These are phyloP conservation scores for Dynastes grantii DNA, from an alignment of 2,888 invertebrate species.

Conservation along the genomic window DNA sequence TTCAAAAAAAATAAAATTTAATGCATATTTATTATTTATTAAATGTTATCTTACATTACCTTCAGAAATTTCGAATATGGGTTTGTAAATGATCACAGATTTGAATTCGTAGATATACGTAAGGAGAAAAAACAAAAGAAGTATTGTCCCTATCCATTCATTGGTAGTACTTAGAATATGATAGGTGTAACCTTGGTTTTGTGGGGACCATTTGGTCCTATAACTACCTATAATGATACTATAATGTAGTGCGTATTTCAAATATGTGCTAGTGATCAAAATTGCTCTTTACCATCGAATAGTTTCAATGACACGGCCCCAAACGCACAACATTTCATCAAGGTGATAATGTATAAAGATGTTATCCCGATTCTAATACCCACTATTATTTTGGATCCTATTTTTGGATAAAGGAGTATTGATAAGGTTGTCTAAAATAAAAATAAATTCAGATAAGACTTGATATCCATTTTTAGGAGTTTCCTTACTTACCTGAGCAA, in stretches of 20 bases:
- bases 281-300: background rate
- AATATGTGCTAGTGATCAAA: background rate
- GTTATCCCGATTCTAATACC: background rate
- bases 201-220: slow-evolving; percentile 51
- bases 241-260: background rate
- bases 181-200: slow-evolving; percentile 52
- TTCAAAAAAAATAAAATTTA: no score
- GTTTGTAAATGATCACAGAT: slow-evolving; percentile 1
- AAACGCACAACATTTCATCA: background rate
- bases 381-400: slow-evolving; percentile 3
- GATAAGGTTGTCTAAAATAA: background rate
- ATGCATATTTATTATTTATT: background rate
- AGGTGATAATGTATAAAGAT: background rate
- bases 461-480: background rate
- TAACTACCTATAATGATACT: slow-evolving; percentile 47
- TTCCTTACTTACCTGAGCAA: slow-evolving; percentile 41
- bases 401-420: background rate
- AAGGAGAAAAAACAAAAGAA: slow-evolving; percentile 48
- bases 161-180: slow-evolving; percentile 50
- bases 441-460: background rate
- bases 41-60: background rate
- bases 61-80: slow-evolving; percentile 1
- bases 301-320: background rate
- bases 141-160: slow-evolving; percentile 53
- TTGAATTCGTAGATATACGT: slow-evolving; percentile 52